A percentile compares a stretch with the other conserved stretches of the same genome.
phyloP scores from a whole-genome alignment of 2,797 vertebrate genomes.

The Gallinago solitaria region DNA sequence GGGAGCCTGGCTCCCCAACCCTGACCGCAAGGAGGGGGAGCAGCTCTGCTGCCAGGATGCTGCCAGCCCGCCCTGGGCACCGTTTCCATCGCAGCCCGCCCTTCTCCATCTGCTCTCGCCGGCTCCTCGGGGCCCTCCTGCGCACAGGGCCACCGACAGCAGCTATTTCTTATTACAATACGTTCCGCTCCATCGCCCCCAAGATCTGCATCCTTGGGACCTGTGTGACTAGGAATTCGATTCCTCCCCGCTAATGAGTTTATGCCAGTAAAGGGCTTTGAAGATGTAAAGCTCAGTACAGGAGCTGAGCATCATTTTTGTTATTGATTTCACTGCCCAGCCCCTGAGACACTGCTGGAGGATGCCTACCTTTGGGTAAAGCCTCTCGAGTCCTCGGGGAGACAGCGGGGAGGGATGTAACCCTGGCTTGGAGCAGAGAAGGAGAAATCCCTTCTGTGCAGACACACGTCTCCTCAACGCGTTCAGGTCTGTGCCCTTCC shows the following conservation, averaged over 20 bases:
- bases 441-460: not conserved
- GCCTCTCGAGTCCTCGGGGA: not conserved
- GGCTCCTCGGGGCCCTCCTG: not conserved
- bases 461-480: not conserved
- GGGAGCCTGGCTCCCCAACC: not conserved
- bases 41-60: not conserved
- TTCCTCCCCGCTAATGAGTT: slow-evolving; percentile 4
- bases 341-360: not conserved
- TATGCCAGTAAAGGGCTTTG: not conserved
- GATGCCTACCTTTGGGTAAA: not conserved
- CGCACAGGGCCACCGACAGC: not conserved
- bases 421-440: not conserved
- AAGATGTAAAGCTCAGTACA: not conserved
- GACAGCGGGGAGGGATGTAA: not conserved
- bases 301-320: slow-evolving; percentile 3
- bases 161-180: slow-evolving; percentile 26
- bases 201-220: slow-evolving; percentile 41
- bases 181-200: slow-evolving; percentile 15
- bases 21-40: not conserved
- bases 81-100: not conserved
- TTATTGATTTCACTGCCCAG: slow-evolving; percentile 9
- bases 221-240: slow-evolving; percentile 1
- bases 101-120: slow-evolving; percentile 21
- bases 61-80: not conserved
- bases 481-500: not conserved